Conservation (phyloP, 2,113 vertebrate species). For the Alligator mississippiensis region DNA sequence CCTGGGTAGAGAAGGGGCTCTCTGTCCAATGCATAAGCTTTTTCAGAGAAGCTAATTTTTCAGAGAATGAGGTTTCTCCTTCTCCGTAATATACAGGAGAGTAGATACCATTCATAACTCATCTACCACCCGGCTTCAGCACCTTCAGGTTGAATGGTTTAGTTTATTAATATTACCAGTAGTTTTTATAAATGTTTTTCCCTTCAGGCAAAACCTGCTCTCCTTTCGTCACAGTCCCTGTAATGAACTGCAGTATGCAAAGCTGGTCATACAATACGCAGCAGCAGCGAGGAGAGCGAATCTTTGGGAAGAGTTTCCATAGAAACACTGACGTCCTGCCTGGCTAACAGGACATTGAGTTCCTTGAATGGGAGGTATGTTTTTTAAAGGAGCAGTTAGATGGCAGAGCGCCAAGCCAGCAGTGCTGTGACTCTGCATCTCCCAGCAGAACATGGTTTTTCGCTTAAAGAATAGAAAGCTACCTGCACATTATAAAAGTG, state of each 20-base stretch:
- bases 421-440: conserved; percentile 61
- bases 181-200: conserved; percentile 8
- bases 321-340: conserved; percentile 89
- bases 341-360: conserved; percentile 81
- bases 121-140: conserved; percentile 33
- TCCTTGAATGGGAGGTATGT: conserved; percentile 81
- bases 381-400: conserved; percentile 66
- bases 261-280: conserved; percentile 81
- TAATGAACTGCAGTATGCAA: conserved; percentile 82
- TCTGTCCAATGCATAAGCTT: not conserved
- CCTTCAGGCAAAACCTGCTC: conserved; percentile 55
- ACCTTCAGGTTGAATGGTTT: conserved; percentile 40
- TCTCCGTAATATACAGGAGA: not conserved
- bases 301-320: conserved; percentile 91
- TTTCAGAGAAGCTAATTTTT: conserved; percentile 61
- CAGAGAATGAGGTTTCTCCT: conserved; percentile 40
- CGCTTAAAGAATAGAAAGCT: conserved; percentile 4
- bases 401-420: conserved; percentile 58
- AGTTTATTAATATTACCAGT: conserved; percentile 49
- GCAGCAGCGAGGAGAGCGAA: conserved; percentile 71
- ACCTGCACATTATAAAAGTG: not conserved
- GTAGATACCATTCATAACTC: conserved; percentile 57
- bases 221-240: conserved; percentile 69
- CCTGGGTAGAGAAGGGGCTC: not conserved
- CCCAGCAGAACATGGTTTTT: conserved; percentile 38